phyloP scores from a whole-genome alignment of 2,113 vertebrate species.

The Percina caprodes region DNA sequence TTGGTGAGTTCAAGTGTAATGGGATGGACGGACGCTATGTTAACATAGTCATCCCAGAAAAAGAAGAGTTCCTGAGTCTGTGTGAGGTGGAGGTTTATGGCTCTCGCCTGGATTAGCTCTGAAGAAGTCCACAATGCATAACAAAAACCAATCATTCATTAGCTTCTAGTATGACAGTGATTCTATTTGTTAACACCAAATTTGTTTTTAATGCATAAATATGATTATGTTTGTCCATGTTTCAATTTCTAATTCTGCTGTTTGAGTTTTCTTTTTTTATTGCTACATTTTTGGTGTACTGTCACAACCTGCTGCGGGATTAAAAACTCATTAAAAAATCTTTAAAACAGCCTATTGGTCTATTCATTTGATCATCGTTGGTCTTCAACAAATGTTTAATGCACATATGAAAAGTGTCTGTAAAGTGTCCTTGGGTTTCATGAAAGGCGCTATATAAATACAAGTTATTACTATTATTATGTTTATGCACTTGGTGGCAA shows the following conservation, averaged over 20 bases:
- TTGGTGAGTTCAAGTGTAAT: conserved; percentile 21
- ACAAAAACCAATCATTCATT: background rate
- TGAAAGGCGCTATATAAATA: no score
- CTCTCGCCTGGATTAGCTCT: conserved; percentile 36
- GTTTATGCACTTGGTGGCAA: no score
- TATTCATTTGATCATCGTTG: background rate
- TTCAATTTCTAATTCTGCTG: background rate
- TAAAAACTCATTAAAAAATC: background rate
- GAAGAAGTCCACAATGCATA: background rate
- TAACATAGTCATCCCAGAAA: conserved; percentile 38
- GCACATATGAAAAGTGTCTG: no score
- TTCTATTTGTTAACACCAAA: background rate
- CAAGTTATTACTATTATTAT: no score
- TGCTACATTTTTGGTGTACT: background rate
- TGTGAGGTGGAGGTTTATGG: conserved; percentile 62
- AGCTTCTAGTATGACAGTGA: background rate
- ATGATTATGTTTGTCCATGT: background rate
- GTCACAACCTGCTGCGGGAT: background rate
- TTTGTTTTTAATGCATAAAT: background rate
- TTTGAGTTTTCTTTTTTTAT: background rate
- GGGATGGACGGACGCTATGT: conserved; percentile 56
- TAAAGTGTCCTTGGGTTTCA: no score
- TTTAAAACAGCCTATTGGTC: background rate
- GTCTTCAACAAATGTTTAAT: background rate
- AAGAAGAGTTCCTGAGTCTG: conserved; percentile 10